These are phyloP conservation scores for Megaleporinus macrocephalus DNA, from an alignment of 2,113 vertebrate genomes.

Conservation along the genomic window DNA sequence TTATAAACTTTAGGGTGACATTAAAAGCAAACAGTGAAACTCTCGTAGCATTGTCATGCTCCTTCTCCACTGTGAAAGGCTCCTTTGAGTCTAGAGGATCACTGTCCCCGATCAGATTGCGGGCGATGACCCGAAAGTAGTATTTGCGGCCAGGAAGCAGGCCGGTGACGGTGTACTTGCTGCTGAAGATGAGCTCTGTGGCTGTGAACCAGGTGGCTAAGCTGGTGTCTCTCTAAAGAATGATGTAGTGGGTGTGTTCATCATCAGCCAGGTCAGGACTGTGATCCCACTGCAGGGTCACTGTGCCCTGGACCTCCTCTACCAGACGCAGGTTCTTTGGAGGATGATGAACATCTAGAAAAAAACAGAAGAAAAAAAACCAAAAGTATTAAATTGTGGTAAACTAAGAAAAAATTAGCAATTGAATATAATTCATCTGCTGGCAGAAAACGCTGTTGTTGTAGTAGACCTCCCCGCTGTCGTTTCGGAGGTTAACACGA, in stretches of 20 bases:
- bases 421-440: too few species aligned
- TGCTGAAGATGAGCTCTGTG: slow-evolving; percentile 67
- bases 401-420: not conserved
- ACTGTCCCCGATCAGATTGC: slow-evolving; percentile 66
- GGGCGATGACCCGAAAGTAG: slow-evolving; percentile 73
- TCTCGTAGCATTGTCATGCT: slow-evolving; percentile 63
- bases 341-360: slow-evolving; percentile 66
- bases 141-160: slow-evolving; percentile 73
- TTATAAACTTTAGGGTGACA: not conserved
- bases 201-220: slow-evolving; percentile 67
- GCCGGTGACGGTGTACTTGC: slow-evolving; percentile 67
- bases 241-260: slow-evolving; percentile 62
- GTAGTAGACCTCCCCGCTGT: slow-evolving; percentile 63
- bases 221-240: slow-evolving; percentile 72
- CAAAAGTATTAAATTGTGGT: not conserved
- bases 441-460: slow-evolving; percentile 61
- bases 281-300: slow-evolving; percentile 75
- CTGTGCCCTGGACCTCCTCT: slow-evolving; percentile 70
- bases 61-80: slow-evolving; percentile 66
- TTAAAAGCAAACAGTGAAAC: not conserved
- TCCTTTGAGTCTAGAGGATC: slow-evolving; percentile 72
- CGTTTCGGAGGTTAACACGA: slow-evolving; percentile 65
- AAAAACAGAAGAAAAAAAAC: not conserved
- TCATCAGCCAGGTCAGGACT: slow-evolving; percentile 67
- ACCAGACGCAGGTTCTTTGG: slow-evolving; percentile 66